A percentile compares a stretch with the other conserved stretches of the same genome.
Conservation (phyloP, 2,888 invertebrate species). For the Hirtodrosophila alboralis region DNA sequence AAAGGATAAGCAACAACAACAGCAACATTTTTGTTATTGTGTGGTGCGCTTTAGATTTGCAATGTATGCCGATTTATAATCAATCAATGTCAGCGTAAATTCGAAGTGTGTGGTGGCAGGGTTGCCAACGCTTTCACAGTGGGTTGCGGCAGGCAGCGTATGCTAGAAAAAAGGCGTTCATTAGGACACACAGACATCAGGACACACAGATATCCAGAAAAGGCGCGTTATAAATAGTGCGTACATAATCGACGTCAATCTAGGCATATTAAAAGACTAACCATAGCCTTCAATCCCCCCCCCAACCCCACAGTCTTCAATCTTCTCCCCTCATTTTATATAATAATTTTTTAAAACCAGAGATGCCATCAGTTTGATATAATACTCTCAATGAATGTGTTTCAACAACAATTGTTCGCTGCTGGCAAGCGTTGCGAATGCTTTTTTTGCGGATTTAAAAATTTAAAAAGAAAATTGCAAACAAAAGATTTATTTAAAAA, state of each 20-base stretch:
- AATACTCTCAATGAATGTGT: constrained; percentile 3
- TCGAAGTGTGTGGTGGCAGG: constrained; percentile 53
- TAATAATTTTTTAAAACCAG: constrained; percentile 43
- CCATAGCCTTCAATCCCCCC: constrained; percentile 19
- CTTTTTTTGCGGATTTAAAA: no score
- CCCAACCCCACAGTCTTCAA: neutral
- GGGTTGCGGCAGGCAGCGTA: constrained; percentile 43
- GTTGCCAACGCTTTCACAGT: constrained; percentile 1
- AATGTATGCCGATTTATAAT: constrained; percentile 83
- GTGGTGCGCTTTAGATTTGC: constrained; percentile 77
- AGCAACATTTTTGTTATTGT: constrained; percentile 64
- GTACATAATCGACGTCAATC: constrained; percentile 79
- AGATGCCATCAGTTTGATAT: constrained; percentile 23
- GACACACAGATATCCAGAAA: constrained; percentile 28
- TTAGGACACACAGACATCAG: constrained; percentile 75
- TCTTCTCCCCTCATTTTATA: constrained; percentile 14
- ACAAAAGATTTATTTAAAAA: no score
- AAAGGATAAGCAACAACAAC: constrained; percentile 62
- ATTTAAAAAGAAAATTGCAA: no score
- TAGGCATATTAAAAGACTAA: constrained; percentile 76
- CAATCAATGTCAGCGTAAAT: constrained; percentile 82
- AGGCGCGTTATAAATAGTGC: constrained; percentile 77
- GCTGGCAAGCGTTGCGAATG: no score
- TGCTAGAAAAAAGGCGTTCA: constrained; percentile 68
- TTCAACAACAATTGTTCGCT: constrained; percentile 3